Percentiles rank a stretch among this genome's conserved stretches.
Conservation (phyloP, 2,113 vertebrate genomes). For the Axis porcinus region DNA sequence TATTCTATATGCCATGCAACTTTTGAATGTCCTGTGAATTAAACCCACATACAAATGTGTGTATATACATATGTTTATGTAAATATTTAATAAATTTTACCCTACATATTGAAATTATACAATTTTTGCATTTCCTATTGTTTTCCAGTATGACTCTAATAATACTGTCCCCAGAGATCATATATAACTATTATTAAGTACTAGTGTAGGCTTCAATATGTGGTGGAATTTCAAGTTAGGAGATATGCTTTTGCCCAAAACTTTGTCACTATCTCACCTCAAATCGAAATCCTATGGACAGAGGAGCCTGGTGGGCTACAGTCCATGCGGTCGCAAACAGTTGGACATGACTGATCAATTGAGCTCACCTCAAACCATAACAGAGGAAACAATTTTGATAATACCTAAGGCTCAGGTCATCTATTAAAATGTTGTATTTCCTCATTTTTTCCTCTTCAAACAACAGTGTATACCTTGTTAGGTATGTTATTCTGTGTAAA, state of each 20-base stretch:
- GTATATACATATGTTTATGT: neutral
- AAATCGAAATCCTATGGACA: neutral
- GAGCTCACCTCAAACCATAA: neutral
- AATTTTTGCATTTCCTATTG: neutral
- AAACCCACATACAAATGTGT: neutral
- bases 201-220: neutral
- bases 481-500: neutral
- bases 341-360: neutral
- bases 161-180: neutral
- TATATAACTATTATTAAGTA: neutral
- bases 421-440: neutral
- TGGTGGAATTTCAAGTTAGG: neutral
- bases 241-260: neutral
- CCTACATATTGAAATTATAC: neutral
- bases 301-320: neutral
- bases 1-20: neutral
- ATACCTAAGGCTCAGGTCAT: neutral
- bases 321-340: neutral
- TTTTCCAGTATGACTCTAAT: neutral
- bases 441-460: conserved; percentile 10
- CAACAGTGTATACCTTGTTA: neutral
- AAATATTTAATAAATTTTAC: neutral
- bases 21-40: neutral
- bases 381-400: neutral
- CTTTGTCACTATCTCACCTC: neutral